Conservation (phyloP, 2,113 vertebrate genomes). For the Haemorhous mexicanus region DNA sequence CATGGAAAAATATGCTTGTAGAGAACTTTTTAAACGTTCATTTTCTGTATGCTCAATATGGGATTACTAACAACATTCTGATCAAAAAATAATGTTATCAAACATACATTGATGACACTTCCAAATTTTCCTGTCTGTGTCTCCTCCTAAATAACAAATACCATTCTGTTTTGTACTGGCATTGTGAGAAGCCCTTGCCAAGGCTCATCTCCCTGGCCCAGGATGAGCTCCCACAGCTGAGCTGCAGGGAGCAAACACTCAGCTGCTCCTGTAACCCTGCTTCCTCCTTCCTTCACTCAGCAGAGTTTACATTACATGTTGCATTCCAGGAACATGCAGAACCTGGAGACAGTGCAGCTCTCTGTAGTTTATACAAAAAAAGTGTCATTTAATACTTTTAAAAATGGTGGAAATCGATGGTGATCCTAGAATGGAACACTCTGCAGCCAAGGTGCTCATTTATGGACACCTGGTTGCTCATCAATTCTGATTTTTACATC, state of each 20-base stretch:
- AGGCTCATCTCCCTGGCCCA: not conserved
- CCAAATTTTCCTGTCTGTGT: not conserved
- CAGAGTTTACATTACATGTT: not conserved
- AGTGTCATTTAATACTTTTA: not conserved
- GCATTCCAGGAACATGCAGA: not conserved
- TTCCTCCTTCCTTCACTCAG: not conserved
- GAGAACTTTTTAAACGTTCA: not conserved
- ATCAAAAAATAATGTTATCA: slow-evolving; percentile 41
- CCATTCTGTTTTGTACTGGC: slow-evolving; percentile 42
- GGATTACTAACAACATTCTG: not conserved
- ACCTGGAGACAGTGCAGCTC: not conserved
- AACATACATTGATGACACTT: slow-evolving; percentile 40
- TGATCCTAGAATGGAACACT: not conserved
- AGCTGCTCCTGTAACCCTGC: not conserved
- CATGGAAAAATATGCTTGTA: not conserved
- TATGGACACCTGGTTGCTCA: not conserved
- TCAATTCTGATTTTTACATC: not conserved
- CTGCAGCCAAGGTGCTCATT: not conserved
- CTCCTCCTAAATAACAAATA: slow-evolving; percentile 10
- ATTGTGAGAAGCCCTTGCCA: not conserved
- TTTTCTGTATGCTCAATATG: slow-evolving; percentile 20
- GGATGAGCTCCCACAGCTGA: fast-evolving
- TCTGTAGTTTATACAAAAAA: not conserved
- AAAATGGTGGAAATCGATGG: not conserved
- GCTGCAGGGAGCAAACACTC: not conserved